Evolutionary conservation across 2,888 invertebrate species (phyloP), one percentile per base, ranked within the genome.

Genomic region (Rhamnusium bicolor): DNA sequence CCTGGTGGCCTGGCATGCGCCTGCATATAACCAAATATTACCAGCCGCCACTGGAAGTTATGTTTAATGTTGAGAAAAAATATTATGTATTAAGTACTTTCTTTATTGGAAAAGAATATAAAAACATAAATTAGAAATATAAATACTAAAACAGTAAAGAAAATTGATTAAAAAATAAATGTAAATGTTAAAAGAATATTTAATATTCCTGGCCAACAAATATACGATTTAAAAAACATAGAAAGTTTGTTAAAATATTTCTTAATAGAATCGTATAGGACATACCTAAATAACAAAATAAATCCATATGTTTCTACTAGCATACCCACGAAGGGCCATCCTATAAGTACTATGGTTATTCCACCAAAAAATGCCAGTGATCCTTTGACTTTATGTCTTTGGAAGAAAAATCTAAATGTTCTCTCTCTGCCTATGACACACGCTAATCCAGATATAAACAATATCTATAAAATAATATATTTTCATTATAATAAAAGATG

Each of bases 271-370:
- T 46, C 47, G 51, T 63, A 7, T 12, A 61, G 19, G 6, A 82
- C 86, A 82, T 86, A 95, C 95, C 95, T 94, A 86, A 96, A 96
- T 56, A 96, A 86, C 67, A 95, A 89, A 75, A 99, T 89, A 88
- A 99, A 99, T 78, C 99, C 99, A 89, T 99, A 99, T 51, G 95
- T 93, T 91, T 99, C 99, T 80, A 98, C 91, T 54, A 97, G 90
- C 96, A 99, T 99, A 74, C 99, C 99, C 70, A 98, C 90, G 80
- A 99, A 90, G 0, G 99, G 99, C 95, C 96, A 99, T 8, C 99
- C 99, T 40, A 98, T 87, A 10, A 99, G 90, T 24, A 99, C 98
- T 63, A 98, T 91, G 4, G 94, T 87, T 81, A 99, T 96, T 1
- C 99, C 99, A 12, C 96, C 96, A 85, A 98, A 95, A 89, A 98